Percentiles rank a stretch among this genome's conserved stretches.
Conservation (phyloP, 2,113 vertebrate genomes). For the Hypanus sabinus region DNA sequence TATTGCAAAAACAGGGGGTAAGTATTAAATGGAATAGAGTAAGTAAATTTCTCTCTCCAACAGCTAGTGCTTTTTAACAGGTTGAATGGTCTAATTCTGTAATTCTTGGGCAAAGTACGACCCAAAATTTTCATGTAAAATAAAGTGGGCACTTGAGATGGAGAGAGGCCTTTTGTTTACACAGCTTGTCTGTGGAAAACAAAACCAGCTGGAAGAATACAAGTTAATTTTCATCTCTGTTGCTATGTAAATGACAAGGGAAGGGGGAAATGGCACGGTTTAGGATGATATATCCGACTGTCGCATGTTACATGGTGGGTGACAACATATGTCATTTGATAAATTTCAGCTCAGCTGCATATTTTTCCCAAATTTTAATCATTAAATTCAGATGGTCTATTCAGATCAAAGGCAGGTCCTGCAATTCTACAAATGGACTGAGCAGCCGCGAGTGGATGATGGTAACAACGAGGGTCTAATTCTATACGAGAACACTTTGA, state of each 20-base stretch:
- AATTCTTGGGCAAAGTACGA: not conserved
- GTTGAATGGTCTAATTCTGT: not conserved
- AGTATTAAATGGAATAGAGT: not conserved
- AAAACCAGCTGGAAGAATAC: not conserved
- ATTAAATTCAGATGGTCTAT: not conserved
- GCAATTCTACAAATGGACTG: constrained; percentile 17
- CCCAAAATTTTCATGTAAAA: not conserved
- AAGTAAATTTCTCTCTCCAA: not conserved
- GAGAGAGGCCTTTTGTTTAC: not conserved
- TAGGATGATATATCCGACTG: not conserved
- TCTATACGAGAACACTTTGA: constrained; percentile 30
- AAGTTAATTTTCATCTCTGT: not conserved
- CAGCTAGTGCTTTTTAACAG: not conserved
- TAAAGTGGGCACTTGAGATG: not conserved
- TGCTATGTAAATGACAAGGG: not conserved
- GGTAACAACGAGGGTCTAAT: not conserved
- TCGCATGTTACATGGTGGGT: not conserved
- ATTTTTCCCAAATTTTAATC: constrained; percentile 8
- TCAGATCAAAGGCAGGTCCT: constrained; percentile 20
- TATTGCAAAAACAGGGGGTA: not conserved
- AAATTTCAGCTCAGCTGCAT: constrained; percentile 20
- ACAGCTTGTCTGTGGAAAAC: not conserved
- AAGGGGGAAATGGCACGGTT: not conserved
- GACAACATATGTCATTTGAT: not conserved
- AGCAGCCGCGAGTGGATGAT: constrained; percentile 17